A percentile compares a stretch with the other conserved stretches of the same genome.
Conservation (phyloP, 2,797 vertebrate species). For the Clarias pachynema region DNA sequence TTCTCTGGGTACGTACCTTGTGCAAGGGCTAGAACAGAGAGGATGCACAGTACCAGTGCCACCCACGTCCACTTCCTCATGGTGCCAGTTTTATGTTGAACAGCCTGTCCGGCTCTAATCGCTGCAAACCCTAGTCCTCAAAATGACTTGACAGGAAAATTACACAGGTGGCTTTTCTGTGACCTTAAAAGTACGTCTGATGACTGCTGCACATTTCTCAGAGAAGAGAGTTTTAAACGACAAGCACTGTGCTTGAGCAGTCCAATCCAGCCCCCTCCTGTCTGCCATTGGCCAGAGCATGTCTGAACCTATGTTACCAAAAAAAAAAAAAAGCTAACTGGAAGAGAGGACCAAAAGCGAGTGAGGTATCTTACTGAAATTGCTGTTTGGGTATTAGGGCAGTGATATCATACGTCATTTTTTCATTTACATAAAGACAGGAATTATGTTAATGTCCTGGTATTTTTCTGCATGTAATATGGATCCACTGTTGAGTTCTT, state of each 20-base stretch:
- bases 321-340: constrained; percentile 31
- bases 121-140: constrained; percentile 9
- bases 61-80: constrained; percentile 76
- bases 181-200: constrained; percentile 59
- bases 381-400: background rate
- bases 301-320: constrained; percentile 62
- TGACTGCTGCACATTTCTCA: constrained; percentile 67
- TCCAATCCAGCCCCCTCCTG: constrained; percentile 78
- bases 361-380: background rate
- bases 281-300: constrained; percentile 77
- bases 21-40: constrained; percentile 66
- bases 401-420: background rate
- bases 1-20: constrained; percentile 71
- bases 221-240: constrained; percentile 76
- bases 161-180: constrained; percentile 34
- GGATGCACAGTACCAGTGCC: constrained; percentile 66
- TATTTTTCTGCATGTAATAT: background rate
- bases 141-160: constrained; percentile 37
- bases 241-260: constrained; percentile 65
- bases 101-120: constrained; percentile 27
- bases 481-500: background rate
- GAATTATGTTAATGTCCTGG: background rate
- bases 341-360: constrained; percentile 29
- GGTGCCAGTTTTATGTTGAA: constrained; percentile 56
- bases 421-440: background rate